A percentile compares a stretch with the other conserved stretches of the same genome.
Conservation (phyloP, 2,888 invertebrate genomes). For the Chymomyza caudatula region DNA sequence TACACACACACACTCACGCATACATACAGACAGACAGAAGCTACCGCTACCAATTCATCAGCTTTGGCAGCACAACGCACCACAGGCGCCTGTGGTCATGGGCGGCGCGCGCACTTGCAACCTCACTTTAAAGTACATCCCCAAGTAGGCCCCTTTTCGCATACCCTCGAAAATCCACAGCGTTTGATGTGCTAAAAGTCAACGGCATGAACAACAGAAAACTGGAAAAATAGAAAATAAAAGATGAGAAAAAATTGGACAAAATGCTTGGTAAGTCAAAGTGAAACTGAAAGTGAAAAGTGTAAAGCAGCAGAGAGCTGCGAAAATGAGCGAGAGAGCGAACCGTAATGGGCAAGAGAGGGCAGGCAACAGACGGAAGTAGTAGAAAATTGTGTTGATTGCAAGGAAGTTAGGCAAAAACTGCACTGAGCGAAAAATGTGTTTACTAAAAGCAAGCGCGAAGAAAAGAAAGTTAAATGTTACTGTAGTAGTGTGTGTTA, state of each 20-base stretch:
- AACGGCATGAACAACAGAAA: not conserved
- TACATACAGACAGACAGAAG: not conserved
- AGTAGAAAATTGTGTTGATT: constrained; percentile 25
- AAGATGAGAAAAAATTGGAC: not conserved
- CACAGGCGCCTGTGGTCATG: not conserved
- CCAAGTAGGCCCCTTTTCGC: not conserved
- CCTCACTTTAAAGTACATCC: not conserved
- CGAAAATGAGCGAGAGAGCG: constrained; percentile 2
- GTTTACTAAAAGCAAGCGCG: no score
- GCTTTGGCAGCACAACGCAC: not conserved
- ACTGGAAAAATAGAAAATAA: not conserved
- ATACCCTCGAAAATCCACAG: no score
- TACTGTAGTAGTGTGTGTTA: no score
- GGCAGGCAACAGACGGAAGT: constrained; percentile 19
- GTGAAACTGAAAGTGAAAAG: not conserved
- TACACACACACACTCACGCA: no score
- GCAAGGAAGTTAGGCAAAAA: constrained; percentile 7
- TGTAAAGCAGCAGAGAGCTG: not conserved
- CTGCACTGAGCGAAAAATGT: not conserved
- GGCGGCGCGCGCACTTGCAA: not conserved
- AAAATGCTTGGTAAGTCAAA: constrained; percentile 5
- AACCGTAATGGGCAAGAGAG: no score
- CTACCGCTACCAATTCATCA: constrained; percentile 41
- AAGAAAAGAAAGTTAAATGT: no score
- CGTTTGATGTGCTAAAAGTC: constrained; percentile 10